phyloP scores from a whole-genome alignment of 1,140 invertebrate genomes.

The Macrosteles quadrilineatus region DNA sequence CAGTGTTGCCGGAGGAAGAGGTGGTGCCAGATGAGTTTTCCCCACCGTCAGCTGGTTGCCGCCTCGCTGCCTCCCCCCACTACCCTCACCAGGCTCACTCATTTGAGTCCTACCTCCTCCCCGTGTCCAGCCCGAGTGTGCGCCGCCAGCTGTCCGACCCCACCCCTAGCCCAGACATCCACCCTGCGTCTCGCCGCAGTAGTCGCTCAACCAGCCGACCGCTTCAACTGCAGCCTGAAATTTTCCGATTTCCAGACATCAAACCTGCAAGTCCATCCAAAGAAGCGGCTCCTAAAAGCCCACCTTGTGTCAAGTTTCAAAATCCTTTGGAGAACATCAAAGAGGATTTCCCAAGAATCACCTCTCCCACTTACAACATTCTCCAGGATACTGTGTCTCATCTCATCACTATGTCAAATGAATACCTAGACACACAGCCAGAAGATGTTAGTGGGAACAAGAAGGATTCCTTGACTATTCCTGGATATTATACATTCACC shows the following conservation, averaged over 20 bases:
- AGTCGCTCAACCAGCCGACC: slow-evolving; percentile 31
- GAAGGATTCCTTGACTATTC: slow-evolving; percentile 5
- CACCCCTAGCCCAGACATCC: slow-evolving; percentile 23
- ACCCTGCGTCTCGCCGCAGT: neutral
- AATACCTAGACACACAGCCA: neutral
- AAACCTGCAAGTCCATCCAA: neutral
- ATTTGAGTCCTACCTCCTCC: slow-evolving; percentile 38
- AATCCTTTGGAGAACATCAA: neutral
- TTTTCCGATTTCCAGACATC: slow-evolving; percentile 25
- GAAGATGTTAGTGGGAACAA: neutral
- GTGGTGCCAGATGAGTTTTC: slow-evolving; percentile 28
- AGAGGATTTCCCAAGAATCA: slow-evolving; percentile 21
- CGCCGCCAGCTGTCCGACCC: slow-evolving; percentile 37
- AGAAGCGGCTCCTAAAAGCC: neutral
- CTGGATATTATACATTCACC: slow-evolving; percentile 6
- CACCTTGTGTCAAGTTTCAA: slow-evolving; percentile 7
- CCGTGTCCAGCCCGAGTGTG: slow-evolving; percentile 7
- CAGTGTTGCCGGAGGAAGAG: slow-evolving; percentile 39
- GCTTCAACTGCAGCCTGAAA: slow-evolving; percentile 27
- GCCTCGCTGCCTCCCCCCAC: slow-evolving; percentile 26
- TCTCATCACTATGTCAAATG: slow-evolving; percentile 32
- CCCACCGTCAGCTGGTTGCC: slow-evolving; percentile 9
- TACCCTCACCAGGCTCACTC: slow-evolving; percentile 38
- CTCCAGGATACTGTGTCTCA: slow-evolving; percentile 35
- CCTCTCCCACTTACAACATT: slow-evolving; percentile 30